phyloP scores from a whole-genome alignment of 2,888 invertebrate genomes.

The Antheraea yamamai region DNA sequence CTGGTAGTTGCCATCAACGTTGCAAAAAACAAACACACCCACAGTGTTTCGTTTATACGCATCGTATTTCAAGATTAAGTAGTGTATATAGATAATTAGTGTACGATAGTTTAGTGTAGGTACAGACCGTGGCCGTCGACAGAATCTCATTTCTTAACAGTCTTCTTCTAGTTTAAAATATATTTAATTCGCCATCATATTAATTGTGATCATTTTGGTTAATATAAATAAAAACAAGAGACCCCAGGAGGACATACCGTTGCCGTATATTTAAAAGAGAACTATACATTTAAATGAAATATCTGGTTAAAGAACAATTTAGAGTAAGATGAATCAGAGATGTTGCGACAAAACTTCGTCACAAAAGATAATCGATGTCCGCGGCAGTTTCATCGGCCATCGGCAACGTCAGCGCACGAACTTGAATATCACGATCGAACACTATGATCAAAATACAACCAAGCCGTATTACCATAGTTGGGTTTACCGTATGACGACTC shows the following conservation, averaged over 20 bases:
- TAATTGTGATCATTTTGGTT: too few species aligned
- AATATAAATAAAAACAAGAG: too few species aligned
- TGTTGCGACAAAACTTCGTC: constrained; percentile 39
- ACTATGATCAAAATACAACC: constrained; percentile 74
- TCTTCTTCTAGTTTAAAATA: too few species aligned
- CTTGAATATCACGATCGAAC: constrained; percentile 70
- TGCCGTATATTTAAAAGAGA: neutral
- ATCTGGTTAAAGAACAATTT: neutral
- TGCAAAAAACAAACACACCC: too few species aligned
- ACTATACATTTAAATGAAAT: neutral
- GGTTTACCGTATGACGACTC: constrained; percentile 70
- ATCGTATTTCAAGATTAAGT: too few species aligned
- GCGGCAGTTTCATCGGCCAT: constrained; percentile 50
- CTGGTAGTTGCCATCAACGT: too few species aligned
- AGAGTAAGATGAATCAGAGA: neutral
- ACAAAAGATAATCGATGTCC: constrained; percentile 53
- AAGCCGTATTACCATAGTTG: constrained; percentile 72
- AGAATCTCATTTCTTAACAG: too few species aligned
- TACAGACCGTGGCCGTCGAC: too few species aligned
- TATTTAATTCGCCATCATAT: too few species aligned
- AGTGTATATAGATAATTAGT: too few species aligned
- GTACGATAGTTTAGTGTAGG: too few species aligned
- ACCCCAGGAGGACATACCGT: neutral
- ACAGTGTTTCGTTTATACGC: too few species aligned
- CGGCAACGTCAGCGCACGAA: constrained; percentile 56